These are phyloP conservation scores for Monodelphis domestica DNA, from an alignment of 2,797 vertebrate genomes.

Conservation along the genomic window DNA sequence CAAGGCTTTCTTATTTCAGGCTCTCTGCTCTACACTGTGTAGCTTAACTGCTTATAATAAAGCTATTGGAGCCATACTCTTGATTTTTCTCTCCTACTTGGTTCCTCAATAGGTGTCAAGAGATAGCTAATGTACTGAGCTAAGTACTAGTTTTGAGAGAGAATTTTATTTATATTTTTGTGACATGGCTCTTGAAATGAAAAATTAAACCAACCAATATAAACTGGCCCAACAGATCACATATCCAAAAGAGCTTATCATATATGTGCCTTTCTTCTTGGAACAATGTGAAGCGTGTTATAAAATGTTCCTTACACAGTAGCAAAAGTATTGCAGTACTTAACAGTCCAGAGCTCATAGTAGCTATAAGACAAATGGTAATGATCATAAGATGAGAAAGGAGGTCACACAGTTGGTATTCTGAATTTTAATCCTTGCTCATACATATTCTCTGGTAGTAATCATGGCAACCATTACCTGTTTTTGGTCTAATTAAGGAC, in stretches of 20 bases:
- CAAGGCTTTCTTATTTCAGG: not conserved
- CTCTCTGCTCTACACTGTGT: not conserved
- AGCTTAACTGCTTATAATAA: not conserved
- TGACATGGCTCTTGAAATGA: not conserved
- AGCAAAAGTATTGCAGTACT: too few relatives aligned
- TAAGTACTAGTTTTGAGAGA: too few relatives aligned
- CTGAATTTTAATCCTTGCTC: not conserved
- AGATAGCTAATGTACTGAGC: not conserved
- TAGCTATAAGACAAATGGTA: not conserved
- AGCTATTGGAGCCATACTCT: not conserved
- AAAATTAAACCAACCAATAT: not conserved
- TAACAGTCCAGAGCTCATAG: too few relatives aligned
- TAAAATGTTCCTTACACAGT: constrained; percentile 4
- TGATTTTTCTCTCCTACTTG: not conserved
- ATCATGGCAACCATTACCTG: not conserved
- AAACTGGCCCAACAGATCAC: not conserved
- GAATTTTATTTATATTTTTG: not conserved
- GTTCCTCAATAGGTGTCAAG: not conserved
- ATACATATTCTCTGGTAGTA: not conserved
- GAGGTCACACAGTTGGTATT: not conserved
- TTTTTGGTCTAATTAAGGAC: not conserved
- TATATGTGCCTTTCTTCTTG: not conserved
- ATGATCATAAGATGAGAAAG: not conserved
- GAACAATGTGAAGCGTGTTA: not conserved
- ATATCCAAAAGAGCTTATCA: not conserved